Base-by-base conservation (phyloP, 2,113 vertebrate species). In the Physeter macrocephalus region DNA sequence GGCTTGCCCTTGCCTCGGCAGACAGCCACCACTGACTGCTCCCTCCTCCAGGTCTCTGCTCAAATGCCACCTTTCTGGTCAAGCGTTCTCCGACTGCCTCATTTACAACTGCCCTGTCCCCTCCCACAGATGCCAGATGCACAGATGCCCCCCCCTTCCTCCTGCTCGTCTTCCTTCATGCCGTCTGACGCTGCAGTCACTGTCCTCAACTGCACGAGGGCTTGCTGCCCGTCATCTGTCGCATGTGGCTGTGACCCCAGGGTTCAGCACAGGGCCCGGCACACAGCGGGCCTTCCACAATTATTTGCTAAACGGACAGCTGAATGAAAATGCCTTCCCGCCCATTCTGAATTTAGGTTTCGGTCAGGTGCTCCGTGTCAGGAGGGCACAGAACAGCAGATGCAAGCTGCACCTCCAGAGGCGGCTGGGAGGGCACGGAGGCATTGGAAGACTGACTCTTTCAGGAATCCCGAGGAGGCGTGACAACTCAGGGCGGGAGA, bases 361-460 rank as follows among this genome's bases (percentile, higher is more conserved):
- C 31, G 54, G 52, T 49, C 13, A 6, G 71, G 27, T 3, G 31
- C 36, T 46, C 20, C 31, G 9, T 10, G 59, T 80, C 15, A 17
- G 13, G 27, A 11, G 49, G 52, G 31, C 59, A 85, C 31, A 66
- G 1, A 43, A 52, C 1, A 2, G 41, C 0, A 14, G 59, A 46
- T 54, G 34, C 21, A 1, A 49, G 31, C 25, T 43, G 7, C 17
- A 14, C 1, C 8, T 4, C 46, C 49, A 12, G 66, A 54, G 17
- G 17, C 9, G 29, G 20, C 29, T 20, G 43, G 72, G 27, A 49
- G 17, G n/a, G 8, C 29, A n/a, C 0, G 1, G 18, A 41, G 8
- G n/a, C 36, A 8, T 3, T 11, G 12, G 17, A 17, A 36, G 31
- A 64, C 34, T 3, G 6, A 29, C 64, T 14, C 34, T 61, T 49